Evolutionary conservation across 2,888 invertebrate species (phyloP).

Genomic region (Sympetrum striolatum): DNA sequence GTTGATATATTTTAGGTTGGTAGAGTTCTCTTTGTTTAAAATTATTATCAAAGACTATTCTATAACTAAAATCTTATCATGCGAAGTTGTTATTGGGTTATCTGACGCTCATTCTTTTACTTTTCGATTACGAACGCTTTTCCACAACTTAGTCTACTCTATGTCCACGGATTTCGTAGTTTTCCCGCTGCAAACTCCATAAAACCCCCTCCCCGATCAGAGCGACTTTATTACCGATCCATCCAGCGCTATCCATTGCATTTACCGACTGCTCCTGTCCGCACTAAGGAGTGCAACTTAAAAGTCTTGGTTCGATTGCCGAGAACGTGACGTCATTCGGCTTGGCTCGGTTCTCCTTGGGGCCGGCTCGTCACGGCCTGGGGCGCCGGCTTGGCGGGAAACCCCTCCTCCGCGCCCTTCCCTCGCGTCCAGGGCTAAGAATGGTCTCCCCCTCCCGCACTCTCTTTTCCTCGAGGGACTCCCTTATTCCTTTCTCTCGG

Average conservation of each 20-base stretch:
- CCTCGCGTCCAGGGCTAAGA: neutral
- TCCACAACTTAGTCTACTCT: no score
- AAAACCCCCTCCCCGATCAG: neutral
- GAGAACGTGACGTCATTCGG: slow-evolving; percentile 37
- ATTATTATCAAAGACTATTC: no score
- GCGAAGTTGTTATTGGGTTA: no score
- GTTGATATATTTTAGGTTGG: no score
- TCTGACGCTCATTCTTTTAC: no score
- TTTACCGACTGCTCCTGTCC: neutral
- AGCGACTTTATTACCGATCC: neutral
- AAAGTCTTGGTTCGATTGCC: slow-evolving; percentile 35
- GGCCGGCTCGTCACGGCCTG: slow-evolving; percentile 43
- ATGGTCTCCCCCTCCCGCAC: neutral
- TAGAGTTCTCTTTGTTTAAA: no score
- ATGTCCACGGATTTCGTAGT: no score
- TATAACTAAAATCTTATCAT: no score
- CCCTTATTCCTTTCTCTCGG: slow-evolving; percentile 8
- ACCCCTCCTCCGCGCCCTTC: neutral
- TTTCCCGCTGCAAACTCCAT: neutral
- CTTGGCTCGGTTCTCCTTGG: slow-evolving; percentile 36
- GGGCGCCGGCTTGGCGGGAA: slow-evolving; percentile 42
- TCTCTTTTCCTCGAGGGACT: neutral
- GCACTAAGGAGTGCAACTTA: slow-evolving; percentile 2
- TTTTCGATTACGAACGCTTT: no score
- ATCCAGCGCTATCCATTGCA: neutral